phyloP scores from a whole-genome alignment of 2,113 vertebrate species.

The Verasper variegatus region DNA sequence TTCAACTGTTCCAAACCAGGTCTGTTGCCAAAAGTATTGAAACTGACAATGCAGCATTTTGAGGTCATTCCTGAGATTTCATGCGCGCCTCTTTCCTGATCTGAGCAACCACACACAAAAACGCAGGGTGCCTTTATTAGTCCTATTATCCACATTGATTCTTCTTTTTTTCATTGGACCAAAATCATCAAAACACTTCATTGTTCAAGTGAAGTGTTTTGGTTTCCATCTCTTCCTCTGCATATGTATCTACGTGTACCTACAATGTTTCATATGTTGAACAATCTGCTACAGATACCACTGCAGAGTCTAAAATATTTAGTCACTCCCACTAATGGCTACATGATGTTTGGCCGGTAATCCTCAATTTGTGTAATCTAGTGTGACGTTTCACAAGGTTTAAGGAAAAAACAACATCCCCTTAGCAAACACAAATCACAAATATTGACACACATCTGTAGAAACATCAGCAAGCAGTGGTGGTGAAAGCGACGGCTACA shows the following conservation, averaged over 20 bases:
- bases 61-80: neutral
- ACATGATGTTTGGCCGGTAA: neutral
- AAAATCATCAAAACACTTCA: neutral
- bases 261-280: constrained; percentile 3
- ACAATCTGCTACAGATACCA: neutral
- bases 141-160: neutral
- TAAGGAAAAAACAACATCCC: neutral
- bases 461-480: neutral
- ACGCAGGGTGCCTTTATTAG: neutral
- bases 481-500: no score
- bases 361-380: neutral
- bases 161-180: neutral
- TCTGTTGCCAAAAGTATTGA: constrained; percentile 1
- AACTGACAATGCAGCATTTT: neutral
- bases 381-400: neutral
- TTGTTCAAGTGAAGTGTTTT: neutral
- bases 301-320: neutral
- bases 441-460: neutral
- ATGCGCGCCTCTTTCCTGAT: neutral
- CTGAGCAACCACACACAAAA: neutral
- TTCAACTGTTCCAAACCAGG: neutral
- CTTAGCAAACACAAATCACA: neutral
- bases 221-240: neutral
- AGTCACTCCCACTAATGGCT: neutral
- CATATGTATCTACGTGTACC: neutral